Evolutionary conservation across 2,797 vertebrate species (phyloP), one percentile per base, ranked within the genome.

Genomic region (Petrocephalus schoutedeni): DNA sequence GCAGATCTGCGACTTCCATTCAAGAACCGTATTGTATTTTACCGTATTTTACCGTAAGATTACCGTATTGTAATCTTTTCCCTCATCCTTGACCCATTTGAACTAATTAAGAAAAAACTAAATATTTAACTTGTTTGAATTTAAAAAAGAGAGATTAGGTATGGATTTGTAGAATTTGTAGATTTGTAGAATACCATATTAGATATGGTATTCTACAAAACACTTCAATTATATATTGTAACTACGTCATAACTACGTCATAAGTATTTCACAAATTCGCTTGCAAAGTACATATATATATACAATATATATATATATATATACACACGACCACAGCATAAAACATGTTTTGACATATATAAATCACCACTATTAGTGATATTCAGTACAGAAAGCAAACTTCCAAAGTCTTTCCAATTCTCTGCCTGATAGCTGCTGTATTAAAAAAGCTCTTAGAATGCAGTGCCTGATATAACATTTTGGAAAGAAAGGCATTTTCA

Each of bases 401-500:
- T 77, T 53, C 8, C 28, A 4, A 36, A 71, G 28, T 71, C 64
- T 2, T 85, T 85, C 12, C 28, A 9, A 61, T 67, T 28, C 7
- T 36, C 10, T 51, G 54, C 10, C 28, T 49, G 61, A n/a, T 45
- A 32, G 16, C 53, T 77, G 36, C 28, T 12, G 5, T 86, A 32
- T 88, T 86, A 77, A 12, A 77, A 12, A 85, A 41, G 53, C 14
- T 57, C 23, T 84, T 53, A 21, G 45, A 86, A 59, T 49, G 6
- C 45, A 89, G 67, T 85, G 61, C 59, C 58, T 85, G 14, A 23
- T 21, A 32, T 19, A 14, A 85, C 45, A 16, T 86, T 87, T 87
- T 84, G 58, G 8, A 53, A 32, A 64, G 90, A 89, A 49, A 91
- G 88, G 80, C 86, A 89, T 88, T 71, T 89, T 28, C 71, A 89